Base-by-base conservation (phyloP, 2,888 invertebrate genomes). In the Drosophila austrosaltans region DNA sequence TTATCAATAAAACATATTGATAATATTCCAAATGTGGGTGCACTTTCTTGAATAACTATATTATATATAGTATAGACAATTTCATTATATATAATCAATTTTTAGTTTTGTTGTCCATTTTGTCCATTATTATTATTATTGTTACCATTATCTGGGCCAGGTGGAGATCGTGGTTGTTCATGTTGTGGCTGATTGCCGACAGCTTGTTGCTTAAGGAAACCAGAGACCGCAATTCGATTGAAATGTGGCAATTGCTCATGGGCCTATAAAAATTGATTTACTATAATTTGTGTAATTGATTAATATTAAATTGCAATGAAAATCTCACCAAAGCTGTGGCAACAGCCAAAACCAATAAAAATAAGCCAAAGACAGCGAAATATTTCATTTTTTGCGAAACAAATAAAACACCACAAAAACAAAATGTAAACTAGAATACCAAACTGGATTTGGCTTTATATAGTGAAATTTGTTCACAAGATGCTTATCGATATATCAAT, bases 331-430 rank as follows among this genome's bases (percentile, higher is more conserved):
- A 12, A 2, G 70, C 48, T 48, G 48, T 48, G 48, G 48, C 87
- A 32, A 87, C 53, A 36, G 73, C 75, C 73, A 82, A 54, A 25
- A 81, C 67, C 53, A 88, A 25, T 4, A 88, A 53, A 4, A 82
- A 44, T 12, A 83, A 54, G 62, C 70, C 81, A 72, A 82, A 72
- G 16, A 88, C 61, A 69, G 72, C 76, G 16, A 82, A 88, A 48
- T 83, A 78, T 64, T 82, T 82, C 82, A 82, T 82, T 59, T 59
- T 60, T 83, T 25, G 44, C n/a, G 28, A 39, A 69, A 25, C 44
- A 12, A 32, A 60, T 30, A 30, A 4, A 30, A 30, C 3, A 30
- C 6, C 6, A 4, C n/a, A 39, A 40, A 40, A 63, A 87, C 87
- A 16, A 16, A 16, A 16, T 16, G 16, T 82, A 64, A 72, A 36